phyloP scores from a whole-genome alignment of 2,888 invertebrate genomes.

The Hemithea aestivaria region DNA sequence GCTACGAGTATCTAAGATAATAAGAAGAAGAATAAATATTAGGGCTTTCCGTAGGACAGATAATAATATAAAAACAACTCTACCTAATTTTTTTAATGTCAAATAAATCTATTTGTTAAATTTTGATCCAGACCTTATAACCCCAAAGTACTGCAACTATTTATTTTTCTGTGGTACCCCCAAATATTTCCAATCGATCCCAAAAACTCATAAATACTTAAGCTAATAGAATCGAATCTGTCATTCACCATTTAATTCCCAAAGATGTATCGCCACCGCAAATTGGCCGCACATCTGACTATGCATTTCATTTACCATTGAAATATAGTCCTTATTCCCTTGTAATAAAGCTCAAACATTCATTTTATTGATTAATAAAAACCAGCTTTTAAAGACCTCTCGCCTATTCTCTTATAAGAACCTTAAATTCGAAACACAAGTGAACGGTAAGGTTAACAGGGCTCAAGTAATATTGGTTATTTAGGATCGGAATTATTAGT shows the following conservation, averaged over 20 bases:
- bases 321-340: conserved; percentile 23
- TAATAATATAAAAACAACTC: no score
- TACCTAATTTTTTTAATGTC: no score
- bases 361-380: background rate
- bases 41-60: no score
- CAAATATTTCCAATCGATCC: conserved; percentile 30
- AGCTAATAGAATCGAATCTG: conserved; percentile 51
- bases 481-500: background rate
- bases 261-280: conserved; percentile 67
- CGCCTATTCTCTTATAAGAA: background rate
- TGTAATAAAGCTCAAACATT: conserved; percentile 13
- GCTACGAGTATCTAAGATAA: no score
- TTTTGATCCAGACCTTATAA: no score
- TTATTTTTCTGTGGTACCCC: no score
- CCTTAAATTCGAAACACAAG: background rate
- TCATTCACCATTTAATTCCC: conserved; percentile 53
- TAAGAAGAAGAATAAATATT: no score
- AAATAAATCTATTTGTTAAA: no score
- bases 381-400: conserved; percentile 25
- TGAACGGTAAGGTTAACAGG: background rate
- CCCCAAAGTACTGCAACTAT: no score
- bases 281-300: conserved; percentile 54
- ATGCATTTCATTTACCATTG: conserved; percentile 28
- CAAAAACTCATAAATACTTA: conserved; percentile 24
- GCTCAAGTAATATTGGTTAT: conserved; percentile 12